Base-by-base conservation (phyloP, 2,888 invertebrate species). In the Pyrgus malvae region DNA sequence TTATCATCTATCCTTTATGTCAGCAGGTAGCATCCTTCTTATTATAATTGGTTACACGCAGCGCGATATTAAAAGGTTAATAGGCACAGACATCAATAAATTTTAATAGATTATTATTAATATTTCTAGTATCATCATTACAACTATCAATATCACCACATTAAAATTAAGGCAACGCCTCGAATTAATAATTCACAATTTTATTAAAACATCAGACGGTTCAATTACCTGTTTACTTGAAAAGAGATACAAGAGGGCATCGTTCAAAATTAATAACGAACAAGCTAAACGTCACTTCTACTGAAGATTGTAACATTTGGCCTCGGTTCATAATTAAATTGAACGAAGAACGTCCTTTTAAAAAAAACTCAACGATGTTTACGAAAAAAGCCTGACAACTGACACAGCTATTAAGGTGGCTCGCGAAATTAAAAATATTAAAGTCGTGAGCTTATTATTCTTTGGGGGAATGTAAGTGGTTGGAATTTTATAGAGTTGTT, bases 311-410 rank as follows among this genome's bases (percentile, higher is more conserved):
- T 23, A 12, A 44, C 19, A 33, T 45, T 45, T 31, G 21, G 19
- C 44, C 44, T 37, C 25, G 27, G 45, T 33, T 29, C 9, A 17
- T 51, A 51, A 51, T 51, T 51, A 44, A 37, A 44, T 27, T 44
- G 35, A 37, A 51, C 41, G 12, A 51, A 16, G 23, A 9, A 17
- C 44, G 11, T 51, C 16, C 44, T 27, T 46, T 68, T 38, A 21
- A 38, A 38, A 29, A 21, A 59, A 63, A 67, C 66, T 73, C 69
- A 70, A 69, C 68, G 63, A 63, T 71, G 67, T 72, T 74, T 72
- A 66, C 65, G 60, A 60, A 68, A 70, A 69, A 68, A 63, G 44
- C 60, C 53, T 61, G 64, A 66, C 64, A 66, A 73, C 70, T 69
- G 71, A 70, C 72, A 69, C 56, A 57, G 61, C 67, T 64, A 70